phyloP scores from a whole-genome alignment of 2,888 invertebrate genomes.

The Cataglyphis cursor region DNA sequence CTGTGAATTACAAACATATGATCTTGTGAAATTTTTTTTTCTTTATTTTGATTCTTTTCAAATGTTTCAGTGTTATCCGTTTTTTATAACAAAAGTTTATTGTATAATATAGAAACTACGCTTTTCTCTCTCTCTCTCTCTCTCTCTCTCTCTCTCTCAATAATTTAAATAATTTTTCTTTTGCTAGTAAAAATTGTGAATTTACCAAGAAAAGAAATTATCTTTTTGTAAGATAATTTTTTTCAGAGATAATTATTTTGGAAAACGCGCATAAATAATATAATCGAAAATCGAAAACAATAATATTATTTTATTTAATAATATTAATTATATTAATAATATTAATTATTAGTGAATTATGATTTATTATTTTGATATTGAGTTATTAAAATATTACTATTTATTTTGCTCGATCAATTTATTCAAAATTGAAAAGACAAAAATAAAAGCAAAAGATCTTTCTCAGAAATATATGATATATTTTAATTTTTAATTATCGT shows the following conservation, averaged over 20 bases:
- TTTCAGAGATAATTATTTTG: not conserved
- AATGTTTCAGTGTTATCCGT: not conserved
- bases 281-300: not conserved
- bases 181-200: not conserved
- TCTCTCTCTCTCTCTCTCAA: too few relatives aligned
- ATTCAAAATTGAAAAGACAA: not conserved
- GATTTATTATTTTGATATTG: not conserved
- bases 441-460: not conserved
- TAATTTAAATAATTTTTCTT: conserved; percentile 6
- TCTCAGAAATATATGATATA: not conserved
- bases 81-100: not conserved
- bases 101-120: not conserved
- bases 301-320: not conserved
- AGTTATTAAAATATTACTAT: not conserved
- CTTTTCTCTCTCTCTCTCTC: too few relatives aligned
- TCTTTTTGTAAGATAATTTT: conserved; percentile 12
- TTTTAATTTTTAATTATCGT: not conserved
- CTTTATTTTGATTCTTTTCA: not conserved
- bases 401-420: not conserved
- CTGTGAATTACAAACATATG: not conserved
- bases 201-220: not conserved
- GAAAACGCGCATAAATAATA: not conserved
- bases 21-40: not conserved
- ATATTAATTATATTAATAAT: not conserved
- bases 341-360: not conserved